Base-by-base conservation (phyloP, 1,140 invertebrate species). In the Cheumatopsyche charites region DNA sequence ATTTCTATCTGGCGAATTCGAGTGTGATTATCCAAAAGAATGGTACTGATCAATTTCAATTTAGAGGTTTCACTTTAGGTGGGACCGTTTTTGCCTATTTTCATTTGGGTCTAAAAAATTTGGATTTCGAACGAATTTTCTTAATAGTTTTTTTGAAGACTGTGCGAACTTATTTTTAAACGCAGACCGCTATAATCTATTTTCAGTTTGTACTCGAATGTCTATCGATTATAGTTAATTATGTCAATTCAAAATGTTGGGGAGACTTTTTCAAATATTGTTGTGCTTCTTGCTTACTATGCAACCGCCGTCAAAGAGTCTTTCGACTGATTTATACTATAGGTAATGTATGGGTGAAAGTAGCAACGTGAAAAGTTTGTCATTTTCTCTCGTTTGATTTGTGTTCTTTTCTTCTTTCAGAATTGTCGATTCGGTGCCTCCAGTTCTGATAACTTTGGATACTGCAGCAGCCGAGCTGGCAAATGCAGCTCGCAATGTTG, bases 361-460 rank as follows among this genome's bases (percentile, higher is more conserved):
- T 36, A 36, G 3, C 29, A 36, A 36, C 3, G 9, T 3, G 9
- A 36, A 36, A 36, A 36, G 29, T 3, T 36, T 36, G 3, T 36
- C 29, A 4, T 3, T 36, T 36, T 36, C 29, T 36, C 29, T 36
- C 9, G 9, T 36, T 36, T 36, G 9, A 36, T 36, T 45, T 15
- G 2, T 62, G 13, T 47, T 43, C 62, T 68, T 49, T 41, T 36
- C 67, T 41, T 77, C 73, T 87, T 86, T 2, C 82, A 90, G 89
- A 78, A 86, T 90, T 79, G 86, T 87, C 75, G 88, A 89, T 79
- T 86, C 86, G 45, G 88, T 86, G 55, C 87, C 89, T 75, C 84
- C 86, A 52, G 86, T 90, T 15, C 83, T 90, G 23, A 82, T 90
- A 72, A 89, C 88, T 7, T 78, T 90, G 62, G 89, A 90, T 72